Percentiles rank a stretch among this genome's conserved stretches.
Evolutionary conservation across 2,797 vertebrate species (phyloP).

Genomic region (Enteromius mattozi): DNA sequence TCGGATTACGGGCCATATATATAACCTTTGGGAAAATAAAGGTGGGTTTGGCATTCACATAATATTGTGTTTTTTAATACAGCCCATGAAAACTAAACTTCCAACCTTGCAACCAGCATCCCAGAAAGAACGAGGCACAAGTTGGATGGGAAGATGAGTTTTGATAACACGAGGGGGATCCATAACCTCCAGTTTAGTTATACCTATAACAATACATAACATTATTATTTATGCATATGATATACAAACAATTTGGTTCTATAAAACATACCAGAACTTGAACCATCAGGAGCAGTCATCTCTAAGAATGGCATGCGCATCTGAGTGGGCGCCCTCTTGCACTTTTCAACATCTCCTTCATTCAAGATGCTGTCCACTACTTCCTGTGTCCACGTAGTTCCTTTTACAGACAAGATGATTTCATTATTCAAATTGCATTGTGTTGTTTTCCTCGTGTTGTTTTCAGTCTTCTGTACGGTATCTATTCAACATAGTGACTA

Average conservation of each 20-base stretch:
- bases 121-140: slow-evolving; percentile 81
- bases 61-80: background rate
- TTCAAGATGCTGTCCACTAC: slow-evolving; percentile 59
- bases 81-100: background rate
- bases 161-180: slow-evolving; percentile 77
- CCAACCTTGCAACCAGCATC: slow-evolving; percentile 80
- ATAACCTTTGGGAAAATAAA: slow-evolving; percentile 52
- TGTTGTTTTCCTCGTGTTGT: background rate
- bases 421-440: background rate
- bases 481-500: no score
- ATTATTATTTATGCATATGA: background rate
- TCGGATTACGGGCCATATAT: slow-evolving; percentile 64
- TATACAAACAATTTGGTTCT: background rate
- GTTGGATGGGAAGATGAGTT: slow-evolving; percentile 73
- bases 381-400: slow-evolving; percentile 62
- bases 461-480: background rate
- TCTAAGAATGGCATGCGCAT: slow-evolving; percentile 61
- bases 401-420: slow-evolving; percentile 10
- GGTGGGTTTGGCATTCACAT: background rate
- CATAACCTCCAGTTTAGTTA: slow-evolving; percentile 57
- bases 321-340: slow-evolving; percentile 47
- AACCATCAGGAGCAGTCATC: slow-evolving; percentile 46
- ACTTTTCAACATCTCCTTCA: slow-evolving; percentile 45
- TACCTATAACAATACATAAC: slow-evolving; percentile 28
- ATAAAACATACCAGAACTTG: slow-evolving; percentile 42